Base-by-base conservation (phyloP, 2,888 invertebrate genomes). In the Arge pagana region DNA sequence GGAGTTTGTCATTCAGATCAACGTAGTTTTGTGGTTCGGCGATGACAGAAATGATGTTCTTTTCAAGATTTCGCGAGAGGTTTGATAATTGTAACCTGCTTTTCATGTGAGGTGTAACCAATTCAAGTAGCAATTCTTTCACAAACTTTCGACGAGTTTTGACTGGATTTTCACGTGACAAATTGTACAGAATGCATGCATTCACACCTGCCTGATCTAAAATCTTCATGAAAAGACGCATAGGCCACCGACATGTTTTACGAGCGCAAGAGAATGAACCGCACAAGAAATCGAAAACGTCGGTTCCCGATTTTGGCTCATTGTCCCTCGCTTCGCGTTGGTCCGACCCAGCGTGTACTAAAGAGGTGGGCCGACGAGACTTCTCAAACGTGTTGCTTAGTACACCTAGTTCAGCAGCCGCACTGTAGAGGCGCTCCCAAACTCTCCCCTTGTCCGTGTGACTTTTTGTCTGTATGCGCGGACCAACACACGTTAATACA, bases 271-370 rank as follows among this genome's bases (percentile, higher is more conserved):
- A 42, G 50, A 51, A 62, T 11, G n/a, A 39, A 26, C 36, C 39
- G 23, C 53, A 53, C 41, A 57, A 15, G 39, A 57, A 56, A 23
- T 62, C 57, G 33, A 62, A 56, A 5, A 49, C 48, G 36, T 58
- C 61, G 15, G 55, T 54, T 13, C n/a, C n/a, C n/a, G n/a, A n/a
- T n/a, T n/a, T n/a, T n/a, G n/a, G n/a, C n/a, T n/a, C n/a, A n/a
- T n/a, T n/a, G n/a, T n/a, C n/a, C n/a, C n/a, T n/a, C n/a, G n/a
- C n/a, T n/a, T n/a, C n/a, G n/a, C n/a, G n/a, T n/a, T n/a, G n/a
- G n/a, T n/a, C n/a, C n/a, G n/a, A n/a, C n/a, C n/a, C n/a, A n/a
- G n/a, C n/a, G n/a, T n/a, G n/a, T n/a, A n/a, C n/a, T n/a, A n/a
- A n/a, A n/a, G n/a, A n/a, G n/a, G n/a, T n/a, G n/a, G n/a, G n/a